These are phyloP conservation scores for Calameuta pallipes DNA, from an alignment of 2,888 invertebrate species.

Conservation along the genomic window DNA sequence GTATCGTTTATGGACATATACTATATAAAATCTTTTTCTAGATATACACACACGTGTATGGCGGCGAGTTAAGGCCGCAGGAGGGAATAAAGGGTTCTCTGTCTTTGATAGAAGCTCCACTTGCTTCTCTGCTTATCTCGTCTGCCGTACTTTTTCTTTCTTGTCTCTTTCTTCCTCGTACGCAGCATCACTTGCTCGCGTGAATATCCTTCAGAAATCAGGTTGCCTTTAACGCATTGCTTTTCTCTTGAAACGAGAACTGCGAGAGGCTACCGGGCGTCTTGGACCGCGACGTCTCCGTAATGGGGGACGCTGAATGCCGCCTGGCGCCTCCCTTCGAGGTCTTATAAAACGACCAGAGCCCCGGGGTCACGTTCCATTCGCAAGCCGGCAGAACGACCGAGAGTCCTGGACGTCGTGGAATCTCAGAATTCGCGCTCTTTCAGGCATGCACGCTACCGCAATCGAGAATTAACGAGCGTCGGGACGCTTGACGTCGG, in stretches of 20 bases:
- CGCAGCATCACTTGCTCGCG: background rate
- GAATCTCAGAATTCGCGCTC: background rate
- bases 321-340: background rate
- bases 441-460: background rate
- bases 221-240: background rate
- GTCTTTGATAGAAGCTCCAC: background rate
- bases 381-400: background rate
- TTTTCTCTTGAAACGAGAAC: background rate
- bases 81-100: background rate
- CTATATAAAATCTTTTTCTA: background rate
- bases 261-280: background rate
- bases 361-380: background rate
- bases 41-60: background rate
- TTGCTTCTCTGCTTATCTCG: background rate
- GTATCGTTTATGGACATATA: background rate
- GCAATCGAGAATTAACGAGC: slow-evolving; percentile 3
- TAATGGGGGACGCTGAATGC: background rate
- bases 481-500: background rate
- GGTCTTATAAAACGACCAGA: background rate
- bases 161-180: background rate
- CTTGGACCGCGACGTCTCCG: background rate
- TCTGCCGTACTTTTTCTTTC: background rate
- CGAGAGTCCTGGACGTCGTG: background rate
- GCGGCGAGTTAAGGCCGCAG: background rate
- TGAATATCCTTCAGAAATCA: slow-evolving; percentile 1